phyloP scores from a whole-genome alignment of 2,888 invertebrate species.

The Eumacrocentrus americanus region DNA sequence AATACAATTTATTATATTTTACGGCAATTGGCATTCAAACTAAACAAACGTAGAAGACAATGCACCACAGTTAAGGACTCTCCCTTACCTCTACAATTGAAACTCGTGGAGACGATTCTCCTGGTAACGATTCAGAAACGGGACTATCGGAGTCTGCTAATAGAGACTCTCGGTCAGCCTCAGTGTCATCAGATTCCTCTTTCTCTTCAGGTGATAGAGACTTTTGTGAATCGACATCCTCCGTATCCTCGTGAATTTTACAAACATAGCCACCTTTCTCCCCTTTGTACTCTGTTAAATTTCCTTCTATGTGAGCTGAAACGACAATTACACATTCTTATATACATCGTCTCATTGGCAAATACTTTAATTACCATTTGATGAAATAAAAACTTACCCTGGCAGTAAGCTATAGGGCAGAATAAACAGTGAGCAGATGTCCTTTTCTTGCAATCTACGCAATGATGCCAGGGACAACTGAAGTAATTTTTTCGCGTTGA shows the following conservation, averaged over 20 bases:
- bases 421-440: slow-evolving; percentile 51
- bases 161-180: slow-evolving; percentile 47
- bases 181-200: slow-evolving; percentile 47
- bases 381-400: slow-evolving; percentile 41
- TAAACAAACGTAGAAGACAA: neutral
- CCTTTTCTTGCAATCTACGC: slow-evolving; percentile 49
- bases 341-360: too few relatives aligned
- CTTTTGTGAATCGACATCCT: slow-evolving; percentile 17
- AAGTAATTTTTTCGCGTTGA: slow-evolving; percentile 45
- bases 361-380: too few relatives aligned
- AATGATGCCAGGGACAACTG: slow-evolving; percentile 56
- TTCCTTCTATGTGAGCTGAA: slow-evolving; percentile 50
- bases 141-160: slow-evolving; percentile 49
- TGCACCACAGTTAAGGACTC: slow-evolving; percentile 26
- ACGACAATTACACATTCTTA: too few relatives aligned
- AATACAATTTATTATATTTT: too few relatives aligned
- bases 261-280: slow-evolving; percentile 47
- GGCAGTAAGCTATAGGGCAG: slow-evolving; percentile 55
- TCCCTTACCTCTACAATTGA: slow-evolving; percentile 57
- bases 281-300: slow-evolving; percentile 44
- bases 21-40: slow-evolving; percentile 19
- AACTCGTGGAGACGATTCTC: slow-evolving; percentile 51
- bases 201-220: slow-evolving; percentile 39
- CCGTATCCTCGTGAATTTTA: slow-evolving; percentile 45
- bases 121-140: slow-evolving; percentile 41